Evolutionary conservation across 2,797 vertebrate genomes (phyloP).

Genomic region (Melanotaenia nigrans): DNA sequence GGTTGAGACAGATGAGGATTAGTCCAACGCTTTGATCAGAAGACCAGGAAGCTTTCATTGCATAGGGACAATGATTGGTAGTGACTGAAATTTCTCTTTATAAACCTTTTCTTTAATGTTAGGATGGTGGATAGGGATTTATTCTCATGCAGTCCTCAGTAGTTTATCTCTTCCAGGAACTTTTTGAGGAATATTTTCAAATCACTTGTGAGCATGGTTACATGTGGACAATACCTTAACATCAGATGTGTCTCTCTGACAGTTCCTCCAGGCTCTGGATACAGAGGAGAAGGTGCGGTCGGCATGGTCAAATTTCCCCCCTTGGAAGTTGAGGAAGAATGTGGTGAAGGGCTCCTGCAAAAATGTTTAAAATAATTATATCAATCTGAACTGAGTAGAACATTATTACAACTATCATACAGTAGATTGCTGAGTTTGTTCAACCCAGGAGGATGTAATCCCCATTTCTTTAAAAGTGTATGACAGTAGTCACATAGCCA

Average conservation of each 20-base stretch:
- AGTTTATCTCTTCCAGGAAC: constrained; percentile 46
- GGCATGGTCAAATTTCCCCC: constrained; percentile 97
- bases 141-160: constrained; percentile 24
- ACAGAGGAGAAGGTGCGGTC: constrained; percentile 97
- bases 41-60: constrained; percentile 82
- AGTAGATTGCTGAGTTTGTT: constrained; percentile 58
- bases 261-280: constrained; percentile 96
- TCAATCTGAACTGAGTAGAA: constrained; percentile 4
- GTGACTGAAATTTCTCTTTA: constrained; percentile 83
- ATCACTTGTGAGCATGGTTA: constrained; percentile 7
- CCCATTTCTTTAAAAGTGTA: constrained; percentile 26
- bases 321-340: constrained; percentile 97
- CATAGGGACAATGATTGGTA: constrained; percentile 85
- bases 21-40: constrained; percentile 87
- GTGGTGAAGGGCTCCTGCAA: constrained; percentile 96
- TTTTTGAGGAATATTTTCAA: not conserved
- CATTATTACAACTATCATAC: constrained; percentile 27
- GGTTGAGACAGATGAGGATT: constrained; percentile 78
- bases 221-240: constrained; percentile 88
- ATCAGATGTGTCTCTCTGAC: constrained; percentile 97
- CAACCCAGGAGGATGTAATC: constrained; percentile 40
- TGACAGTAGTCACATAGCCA: constrained; percentile 19
- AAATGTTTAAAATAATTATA: not conserved
- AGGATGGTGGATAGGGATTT: constrained; percentile 51
- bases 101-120: constrained; percentile 66